Evolutionary conservation across 2,113 vertebrate species (phyloP), one percentile per base, ranked within the genome.

Genomic region (Triplophysa tibetana): DNA sequence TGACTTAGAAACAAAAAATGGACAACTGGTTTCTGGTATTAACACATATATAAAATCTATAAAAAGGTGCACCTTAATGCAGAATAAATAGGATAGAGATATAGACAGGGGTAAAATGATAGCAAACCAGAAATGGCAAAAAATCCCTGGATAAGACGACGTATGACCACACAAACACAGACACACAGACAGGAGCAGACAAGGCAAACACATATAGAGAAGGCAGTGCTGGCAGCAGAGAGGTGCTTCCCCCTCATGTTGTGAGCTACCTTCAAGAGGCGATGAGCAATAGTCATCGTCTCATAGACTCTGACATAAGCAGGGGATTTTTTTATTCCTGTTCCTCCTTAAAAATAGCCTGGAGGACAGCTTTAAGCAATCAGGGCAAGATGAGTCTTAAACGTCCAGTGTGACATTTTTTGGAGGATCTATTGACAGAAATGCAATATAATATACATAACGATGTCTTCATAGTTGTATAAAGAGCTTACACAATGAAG

Each of bases 281-380:
- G 50, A 84, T 90, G 90, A 92, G 89, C 88, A 92, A 91, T 87
- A 87, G 85, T 87, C 80, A 86, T 85, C 77, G 77, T 84, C 84
- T 90, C 83, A 88, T 85, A 89, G 90, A 91, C 90, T 89, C 89
- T 91, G 90, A 92, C 89, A 91, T 89, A 91, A 90, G 84, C 83
- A 81, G 89, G 90, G 91, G 89, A 91, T 89, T 92, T 90, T 89
- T 90, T 83, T 60, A 43, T 23, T 41, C 54, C 50, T 23, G 56
- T n/a, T 61, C 16, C 38, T 63, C 21, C 19, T 14, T 68, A 43
- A 63, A 29, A 58, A 65, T 33, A 66, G 69, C 50, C 24, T 45
- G 33, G n/a, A 45, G 70, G 14, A 61, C 33, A 60, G 56, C 38
- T 74, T 74, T 74, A 61, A 74, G 54, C 33, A 75, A 73, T 52